Evolutionary conservation across 2,113 vertebrate species (phyloP), one percentile per base, ranked within the genome.

Genomic region (Cebidichthys violaceus): DNA sequence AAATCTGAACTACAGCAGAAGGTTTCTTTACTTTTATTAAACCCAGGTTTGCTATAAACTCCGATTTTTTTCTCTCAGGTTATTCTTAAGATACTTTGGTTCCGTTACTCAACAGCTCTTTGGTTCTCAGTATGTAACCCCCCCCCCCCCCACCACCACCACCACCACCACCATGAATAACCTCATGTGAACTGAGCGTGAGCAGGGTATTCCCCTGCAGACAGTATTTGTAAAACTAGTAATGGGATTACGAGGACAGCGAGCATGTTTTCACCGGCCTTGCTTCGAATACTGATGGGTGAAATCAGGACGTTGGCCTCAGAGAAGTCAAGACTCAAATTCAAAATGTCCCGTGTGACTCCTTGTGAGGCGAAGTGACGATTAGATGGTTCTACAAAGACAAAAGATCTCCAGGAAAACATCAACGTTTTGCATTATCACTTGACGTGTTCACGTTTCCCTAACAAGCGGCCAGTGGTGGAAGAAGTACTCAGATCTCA

Each of bases 241-340:
- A 77, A 86, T 57, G n/a, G 47, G 69, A 82, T 82, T 39, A 74
- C 39, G n/a, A 50, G 65, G 15, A 29, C 13, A 15, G 18, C 27
- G 18, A 60, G 41, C 4, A 5, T n/a, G 70, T 47, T 24, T 45
- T 55, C 35, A 13, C 57, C 0, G n/a, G 57, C 18, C 35, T 55
- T 45, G 27, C 18, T 64, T 64, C 22, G 1, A 45, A 33, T 14
- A 10, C 45, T 2, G 3, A 0, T 4, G 18, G 33, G 72, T 43
- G 37, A 43, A 45, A 50, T 59, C 15, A 22, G 39, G 62, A 14
- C 0, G 8, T 1, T 6, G 9, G 39, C 39, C 65, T 47, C 54
- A 9, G 24, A 45, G 39, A 45, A 22, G 11, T 31, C 24, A 14
- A 20, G 70, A 37, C 7, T 10, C 18, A 69, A 10, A 15, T n/a